Percentiles rank a stretch among this genome's conserved stretches.
Evolutionary conservation across 1,140 invertebrate species (phyloP).

Genomic region (Drusus annulatus): DNA sequence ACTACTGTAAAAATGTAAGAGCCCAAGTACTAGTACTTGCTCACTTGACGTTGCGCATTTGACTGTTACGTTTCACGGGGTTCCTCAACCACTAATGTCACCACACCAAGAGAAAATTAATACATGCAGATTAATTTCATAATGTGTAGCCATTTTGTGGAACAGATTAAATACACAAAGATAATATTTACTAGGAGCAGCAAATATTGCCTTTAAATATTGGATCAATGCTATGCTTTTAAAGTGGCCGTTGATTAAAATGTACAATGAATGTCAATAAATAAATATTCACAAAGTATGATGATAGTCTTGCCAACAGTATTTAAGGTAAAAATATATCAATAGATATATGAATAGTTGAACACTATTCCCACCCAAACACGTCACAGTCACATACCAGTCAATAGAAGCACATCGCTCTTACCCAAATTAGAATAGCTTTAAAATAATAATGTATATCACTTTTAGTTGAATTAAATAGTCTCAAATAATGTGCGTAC

Average conservation of each 20-base stretch:
- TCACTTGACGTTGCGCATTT: background rate
- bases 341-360: background rate
- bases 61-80: too few relatives aligned
- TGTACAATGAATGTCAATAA: constrained; percentile 16
- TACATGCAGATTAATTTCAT: too few relatives aligned
- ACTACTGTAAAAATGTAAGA: background rate
- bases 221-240: too few relatives aligned
- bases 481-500: constrained; percentile 20
- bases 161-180: too few relatives aligned
- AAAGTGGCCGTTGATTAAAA: background rate
- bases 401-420: background rate
- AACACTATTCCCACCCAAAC: background rate
- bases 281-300: constrained; percentile 16
- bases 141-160: too few relatives aligned
- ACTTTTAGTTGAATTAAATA: constrained; percentile 35
- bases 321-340: too few relatives aligned
- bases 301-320: too few relatives aligned
- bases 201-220: too few relatives aligned
- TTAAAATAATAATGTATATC: constrained; percentile 30
- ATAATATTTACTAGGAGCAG: too few relatives aligned
- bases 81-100: constrained; percentile 13
- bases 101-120: background rate
- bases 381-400: background rate
- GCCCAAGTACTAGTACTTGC: background rate
- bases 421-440: background rate